Base-by-base conservation (phyloP, 2,797 vertebrate species). In the Rhinichthys osculus region DNA sequence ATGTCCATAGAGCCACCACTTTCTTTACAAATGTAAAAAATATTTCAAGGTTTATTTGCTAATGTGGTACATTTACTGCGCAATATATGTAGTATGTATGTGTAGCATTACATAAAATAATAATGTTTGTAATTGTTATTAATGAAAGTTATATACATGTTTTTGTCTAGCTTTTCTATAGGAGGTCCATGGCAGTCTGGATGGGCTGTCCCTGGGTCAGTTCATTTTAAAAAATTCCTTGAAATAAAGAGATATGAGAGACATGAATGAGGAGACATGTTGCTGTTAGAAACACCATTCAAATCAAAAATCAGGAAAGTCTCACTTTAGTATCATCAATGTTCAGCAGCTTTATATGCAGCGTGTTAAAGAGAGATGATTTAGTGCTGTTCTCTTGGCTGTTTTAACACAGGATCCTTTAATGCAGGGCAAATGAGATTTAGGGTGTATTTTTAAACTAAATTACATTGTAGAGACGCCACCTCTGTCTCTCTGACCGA, bases 381-480 rank as follows among this genome's bases (percentile, higher is more conserved):
- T 97, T 95, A 94, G 95, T 97, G 96, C 95, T 93, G 92, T 92
- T 93, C 93, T 93, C 69, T 94, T 93, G 92, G 95, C 91, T 96
- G 95, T 97, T 98, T 97, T 96, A 96, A 96, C 95, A 96, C 96
- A 96, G 95, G 95, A 97, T 90, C 95, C 93, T 96, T 97, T 99
- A 99, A 98, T 98, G 97, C 95, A 98, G 92, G 94, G 94, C 94
- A 97, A 99, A 99, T 97, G 96, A 96, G 96, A 97, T 99, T 98
- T 97, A 95, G 94, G 96, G 95, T 96, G 95, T 97, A 97, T 98
- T 98, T 99, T 98, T 97, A 97, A 97, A 97, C 96, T 92, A 97
- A 98, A 98, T 99, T 96, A 96, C 98, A 98, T 99, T 98, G 96
- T 92, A 62, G 87, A 95, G 98, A 97, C 97, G 96, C 97, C 97